Evolutionary conservation across 2,888 invertebrate genomes (phyloP).

Genomic region (Catocala sponsa): DNA sequence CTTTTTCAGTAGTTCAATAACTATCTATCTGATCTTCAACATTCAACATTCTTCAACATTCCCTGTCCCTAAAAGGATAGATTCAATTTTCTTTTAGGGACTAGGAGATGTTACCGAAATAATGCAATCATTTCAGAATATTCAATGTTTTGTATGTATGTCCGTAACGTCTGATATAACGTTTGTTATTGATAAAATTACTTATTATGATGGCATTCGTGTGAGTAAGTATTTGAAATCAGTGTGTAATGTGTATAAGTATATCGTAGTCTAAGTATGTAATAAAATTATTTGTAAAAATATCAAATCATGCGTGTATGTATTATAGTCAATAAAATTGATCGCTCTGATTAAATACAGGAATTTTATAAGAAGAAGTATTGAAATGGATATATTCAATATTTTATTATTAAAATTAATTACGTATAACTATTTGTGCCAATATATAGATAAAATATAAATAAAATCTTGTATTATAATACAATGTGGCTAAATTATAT

Average conservation of each 20-base stretch:
- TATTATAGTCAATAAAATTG: constrained; percentile 35
- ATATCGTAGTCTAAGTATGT: constrained; percentile 4
- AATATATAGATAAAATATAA: not conserved
- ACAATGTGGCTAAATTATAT: constrained; percentile 1
- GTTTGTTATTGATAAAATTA: not conserved
- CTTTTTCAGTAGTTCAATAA: not conserved
- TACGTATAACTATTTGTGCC: constrained; percentile 3
- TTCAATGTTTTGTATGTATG: no score
- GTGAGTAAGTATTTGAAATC: constrained; percentile 11
- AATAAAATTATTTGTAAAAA: constrained; percentile 1
- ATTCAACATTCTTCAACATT: no score
- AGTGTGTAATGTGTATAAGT: constrained; percentile 9
- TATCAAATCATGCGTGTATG: constrained; percentile 11
- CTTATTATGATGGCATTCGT: not conserved
- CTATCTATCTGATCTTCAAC: no score
- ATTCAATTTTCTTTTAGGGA: no score
- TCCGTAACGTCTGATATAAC: no score
- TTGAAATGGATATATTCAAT: constrained; percentile 14
- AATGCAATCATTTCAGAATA: no score
- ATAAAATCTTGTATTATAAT: constrained; percentile 2
- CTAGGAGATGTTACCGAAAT: not conserved
- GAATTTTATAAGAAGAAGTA: constrained; percentile 45
- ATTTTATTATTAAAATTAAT: constrained; percentile 3
- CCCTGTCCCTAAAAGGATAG: no score
- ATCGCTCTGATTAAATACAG: constrained; percentile 52